phyloP scores from a whole-genome alignment of 2,888 invertebrate genomes.

The Ptilodon capucinus region DNA sequence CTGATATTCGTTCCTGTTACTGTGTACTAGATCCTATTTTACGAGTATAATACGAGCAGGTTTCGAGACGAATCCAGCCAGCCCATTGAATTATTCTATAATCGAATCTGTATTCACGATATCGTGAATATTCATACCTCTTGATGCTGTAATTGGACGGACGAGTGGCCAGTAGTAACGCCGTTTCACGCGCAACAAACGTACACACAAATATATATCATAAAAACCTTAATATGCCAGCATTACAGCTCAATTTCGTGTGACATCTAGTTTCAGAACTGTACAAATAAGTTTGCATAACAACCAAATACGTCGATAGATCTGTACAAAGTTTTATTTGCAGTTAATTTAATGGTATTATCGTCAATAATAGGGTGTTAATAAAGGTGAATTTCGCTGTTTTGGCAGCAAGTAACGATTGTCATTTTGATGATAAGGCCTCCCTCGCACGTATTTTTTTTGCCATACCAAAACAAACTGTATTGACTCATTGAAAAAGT shows the following conservation, averaged over 20 bases:
- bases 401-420: neutral
- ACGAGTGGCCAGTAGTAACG: conserved; percentile 52
- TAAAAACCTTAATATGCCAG: neutral
- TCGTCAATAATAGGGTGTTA: conserved; percentile 3
- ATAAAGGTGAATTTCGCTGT: neutral
- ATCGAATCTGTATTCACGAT: conserved; percentile 63
- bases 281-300: conserved; percentile 9
- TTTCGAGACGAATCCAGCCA: conserved; percentile 6
- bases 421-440: neutral
- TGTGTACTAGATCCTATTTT: too few species aligned
- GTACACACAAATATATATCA: neutral
- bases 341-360: conserved; percentile 13
- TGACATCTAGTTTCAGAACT: neutral
- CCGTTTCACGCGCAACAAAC: conserved; percentile 31
- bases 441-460: too few species aligned
- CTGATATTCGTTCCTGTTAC: too few species aligned
- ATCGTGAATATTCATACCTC: conserved; percentile 68
- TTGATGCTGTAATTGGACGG: conserved; percentile 66
- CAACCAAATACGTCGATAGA: conserved; percentile 26
- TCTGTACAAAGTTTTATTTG: conserved; percentile 27
- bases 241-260: conserved; percentile 9
- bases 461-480: too few species aligned
- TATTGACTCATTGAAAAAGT: too few species aligned
- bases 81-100: conserved; percentile 51
- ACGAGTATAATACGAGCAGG: neutral